Evolutionary conservation across 2,797 vertebrate genomes (phyloP).

Genomic region (Erpetoichthys calabaricus): DNA sequence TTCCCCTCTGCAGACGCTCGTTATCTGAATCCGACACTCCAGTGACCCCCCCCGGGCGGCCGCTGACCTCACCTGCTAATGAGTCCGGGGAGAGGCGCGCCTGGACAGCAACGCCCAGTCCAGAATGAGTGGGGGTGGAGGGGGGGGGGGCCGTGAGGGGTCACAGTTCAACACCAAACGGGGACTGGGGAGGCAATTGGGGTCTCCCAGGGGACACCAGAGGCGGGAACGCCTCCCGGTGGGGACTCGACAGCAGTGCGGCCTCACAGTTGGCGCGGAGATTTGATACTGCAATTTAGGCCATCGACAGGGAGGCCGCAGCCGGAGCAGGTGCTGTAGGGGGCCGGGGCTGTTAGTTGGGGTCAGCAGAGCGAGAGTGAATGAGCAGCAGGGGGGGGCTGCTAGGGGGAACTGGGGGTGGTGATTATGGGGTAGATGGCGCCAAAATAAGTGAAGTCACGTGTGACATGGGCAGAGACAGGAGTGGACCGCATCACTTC

Average conservation of each 20-base stretch:
- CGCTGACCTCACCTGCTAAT: constrained; percentile 33
- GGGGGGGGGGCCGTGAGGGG: constrained; percentile 16
- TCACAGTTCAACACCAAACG: constrained; percentile 30
- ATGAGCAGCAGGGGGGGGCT: constrained; percentile 10
- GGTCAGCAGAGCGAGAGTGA: constrained; percentile 7
- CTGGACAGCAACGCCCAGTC: constrained; percentile 4
- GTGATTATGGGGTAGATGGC: background rate
- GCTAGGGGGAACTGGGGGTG: constrained; percentile 8
- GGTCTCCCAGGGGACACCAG: constrained; percentile 17
- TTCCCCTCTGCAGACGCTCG: constrained; percentile 22
- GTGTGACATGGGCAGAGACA: too few species aligned
- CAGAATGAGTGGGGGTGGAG: constrained; percentile 16
- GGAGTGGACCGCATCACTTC: too few species aligned
- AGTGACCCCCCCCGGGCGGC: constrained; percentile 27
- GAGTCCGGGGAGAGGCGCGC: constrained; percentile 13
- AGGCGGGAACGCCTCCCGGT: constrained; percentile 20
- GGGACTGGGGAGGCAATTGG: constrained; percentile 12
- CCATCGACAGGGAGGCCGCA: constrained; percentile 30
- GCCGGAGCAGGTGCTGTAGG: constrained; percentile 41
- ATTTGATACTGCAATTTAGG: constrained; percentile 37
- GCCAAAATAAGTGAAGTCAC: too few species aligned
- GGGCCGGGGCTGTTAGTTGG: constrained; percentile 25
- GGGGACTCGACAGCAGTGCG: constrained; percentile 17
- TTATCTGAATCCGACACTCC: constrained; percentile 41
- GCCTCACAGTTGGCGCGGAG: constrained; percentile 30